Conservation (phyloP, 1,140 invertebrate species). For the Diuraphis noxia region DNA sequence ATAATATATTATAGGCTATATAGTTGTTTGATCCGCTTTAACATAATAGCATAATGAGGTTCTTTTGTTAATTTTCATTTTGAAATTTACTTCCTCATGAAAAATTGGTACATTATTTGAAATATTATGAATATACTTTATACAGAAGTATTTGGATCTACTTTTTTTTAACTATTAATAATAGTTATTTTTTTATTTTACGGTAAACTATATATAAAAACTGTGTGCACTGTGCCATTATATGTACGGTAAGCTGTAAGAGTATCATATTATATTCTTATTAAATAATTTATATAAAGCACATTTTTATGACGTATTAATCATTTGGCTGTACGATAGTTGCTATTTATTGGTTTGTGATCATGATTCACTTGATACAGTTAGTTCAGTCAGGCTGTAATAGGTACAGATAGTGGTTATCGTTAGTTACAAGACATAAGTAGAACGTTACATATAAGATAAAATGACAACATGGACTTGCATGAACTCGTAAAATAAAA, state of each 20-base stretch:
- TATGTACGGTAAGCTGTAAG: neutral
- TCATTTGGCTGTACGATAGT: neutral
- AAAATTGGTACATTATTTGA: neutral
- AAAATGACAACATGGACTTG: constrained; percentile 8
- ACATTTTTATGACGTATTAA: neutral
- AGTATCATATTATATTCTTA: neutral
- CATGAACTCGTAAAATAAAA: neutral
- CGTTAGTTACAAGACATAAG: constrained; percentile 28
- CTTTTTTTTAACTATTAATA: neutral
- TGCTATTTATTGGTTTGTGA: neutral
- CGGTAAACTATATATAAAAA: neutral
- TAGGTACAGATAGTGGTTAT: neutral
- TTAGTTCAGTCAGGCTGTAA: neutral
- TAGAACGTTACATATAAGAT: constrained; percentile 3
- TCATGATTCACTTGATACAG: neutral
- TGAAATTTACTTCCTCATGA: neutral
- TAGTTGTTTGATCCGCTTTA: neutral
- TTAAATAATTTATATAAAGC: neutral
- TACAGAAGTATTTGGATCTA: neutral
- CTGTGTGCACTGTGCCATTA: neutral
- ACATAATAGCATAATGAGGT: neutral
- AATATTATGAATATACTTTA: neutral
- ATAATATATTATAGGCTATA: neutral
- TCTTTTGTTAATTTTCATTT: neutral
- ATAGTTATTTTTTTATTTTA: neutral